These are phyloP conservation scores for Smutsia temminckii DNA, from an alignment of 2,797 vertebrate species.

Conservation along the genomic window DNA sequence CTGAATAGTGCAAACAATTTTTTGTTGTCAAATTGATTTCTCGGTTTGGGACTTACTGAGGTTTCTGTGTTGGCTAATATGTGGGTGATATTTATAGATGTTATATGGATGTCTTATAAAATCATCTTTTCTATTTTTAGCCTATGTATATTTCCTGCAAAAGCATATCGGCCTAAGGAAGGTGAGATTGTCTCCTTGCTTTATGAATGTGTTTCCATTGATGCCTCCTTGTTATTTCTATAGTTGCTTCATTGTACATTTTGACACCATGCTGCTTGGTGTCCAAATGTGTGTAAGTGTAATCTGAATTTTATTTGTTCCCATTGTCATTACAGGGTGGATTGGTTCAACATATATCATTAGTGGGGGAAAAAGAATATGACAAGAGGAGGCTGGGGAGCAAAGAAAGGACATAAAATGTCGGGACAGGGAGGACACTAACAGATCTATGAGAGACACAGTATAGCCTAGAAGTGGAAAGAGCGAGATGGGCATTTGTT, in stretches of 20 bases:
- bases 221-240: neutral
- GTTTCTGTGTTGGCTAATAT: neutral
- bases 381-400: neutral
- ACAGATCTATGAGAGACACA: neutral
- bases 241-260: neutral
- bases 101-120: neutral
- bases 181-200: neutral
- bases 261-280: neutral
- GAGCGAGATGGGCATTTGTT: neutral
- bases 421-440: neutral
- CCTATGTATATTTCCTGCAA: neutral
- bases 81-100: neutral
- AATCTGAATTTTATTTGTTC: neutral
- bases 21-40: neutral
- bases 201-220: neutral
- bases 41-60: slow-evolving; percentile 21
- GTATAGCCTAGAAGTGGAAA: neutral
- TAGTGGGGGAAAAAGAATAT: neutral
- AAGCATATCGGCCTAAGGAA: neutral
- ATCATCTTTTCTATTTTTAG: neutral
- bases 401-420: neutral
- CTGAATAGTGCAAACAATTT: neutral
- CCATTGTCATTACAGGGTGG: neutral
- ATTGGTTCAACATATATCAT: neutral
- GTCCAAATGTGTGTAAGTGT: neutral